A percentile compares a stretch with the other conserved stretches of the same genome.
These are phyloP conservation scores for Suricata suricatta DNA, from an alignment of 2,113 vertebrate species.

Conservation along the genomic window DNA sequence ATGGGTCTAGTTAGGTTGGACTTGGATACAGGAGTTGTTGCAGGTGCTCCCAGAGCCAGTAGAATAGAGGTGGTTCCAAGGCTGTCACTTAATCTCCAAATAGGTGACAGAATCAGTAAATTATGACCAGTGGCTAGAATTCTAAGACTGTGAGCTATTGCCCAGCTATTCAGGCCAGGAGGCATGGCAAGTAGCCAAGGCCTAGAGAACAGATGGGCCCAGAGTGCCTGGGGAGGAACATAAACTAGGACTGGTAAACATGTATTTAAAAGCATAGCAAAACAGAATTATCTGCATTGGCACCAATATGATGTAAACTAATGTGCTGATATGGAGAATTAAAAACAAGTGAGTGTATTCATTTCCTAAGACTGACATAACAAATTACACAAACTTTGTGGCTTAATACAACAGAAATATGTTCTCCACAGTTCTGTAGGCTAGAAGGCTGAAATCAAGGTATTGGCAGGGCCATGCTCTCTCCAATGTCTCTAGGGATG, in stretches of 20 bases:
- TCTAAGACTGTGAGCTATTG: not conserved
- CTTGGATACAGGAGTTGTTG: accelerated
- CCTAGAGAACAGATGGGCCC: not conserved
- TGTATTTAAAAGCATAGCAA: not conserved
- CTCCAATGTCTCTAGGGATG: too few species aligned
- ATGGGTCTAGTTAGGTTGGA: not conserved
- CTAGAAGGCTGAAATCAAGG: not conserved
- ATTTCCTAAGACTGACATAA: not conserved
- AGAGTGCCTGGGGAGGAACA: not conserved
- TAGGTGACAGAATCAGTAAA: not conserved
- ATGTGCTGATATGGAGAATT: not conserved
- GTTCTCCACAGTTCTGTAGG: not conserved
- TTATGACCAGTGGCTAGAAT: not conserved
- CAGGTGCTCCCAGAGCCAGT: not conserved
- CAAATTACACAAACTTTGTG: not conserved
- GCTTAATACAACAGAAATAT: not conserved
- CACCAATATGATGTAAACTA: not conserved
- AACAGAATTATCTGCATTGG: not conserved
- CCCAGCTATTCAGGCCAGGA: not conserved
- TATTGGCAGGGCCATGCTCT: not conserved
- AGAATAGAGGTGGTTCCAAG: accelerated
- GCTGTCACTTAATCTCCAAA: not conserved
- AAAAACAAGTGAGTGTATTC: not conserved
- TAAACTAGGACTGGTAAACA: not conserved
- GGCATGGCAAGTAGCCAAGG: not conserved